These are phyloP conservation scores for Euborellia annulipes DNA, from an alignment of 1,140 invertebrate genomes.

Conservation along the genomic window DNA sequence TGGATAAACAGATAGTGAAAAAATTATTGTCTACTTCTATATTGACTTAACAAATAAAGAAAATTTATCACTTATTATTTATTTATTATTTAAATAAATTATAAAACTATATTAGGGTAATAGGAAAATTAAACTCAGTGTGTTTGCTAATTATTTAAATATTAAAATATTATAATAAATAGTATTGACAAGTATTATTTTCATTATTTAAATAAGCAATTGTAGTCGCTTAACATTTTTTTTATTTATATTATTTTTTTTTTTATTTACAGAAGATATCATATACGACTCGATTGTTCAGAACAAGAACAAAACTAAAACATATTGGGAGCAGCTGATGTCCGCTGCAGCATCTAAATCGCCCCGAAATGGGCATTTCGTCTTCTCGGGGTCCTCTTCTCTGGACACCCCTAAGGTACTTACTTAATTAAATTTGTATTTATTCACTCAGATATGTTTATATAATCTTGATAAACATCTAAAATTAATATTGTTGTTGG, in stretches of 20 bases:
- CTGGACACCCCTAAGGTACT: constrained; percentile 1
- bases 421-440: constrained; percentile 1
- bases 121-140: no score
- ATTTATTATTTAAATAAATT: no score
- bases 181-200: no score
- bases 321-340: constrained; percentile 25
- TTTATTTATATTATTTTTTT: constrained; percentile 6
- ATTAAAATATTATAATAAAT: no score
- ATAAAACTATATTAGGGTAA: no score
- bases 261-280: constrained; percentile 19
- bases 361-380: background rate
- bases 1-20: no score
- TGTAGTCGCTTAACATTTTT: no score
- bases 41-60: no score
- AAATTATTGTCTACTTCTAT: no score
- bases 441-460: constrained; percentile 1
- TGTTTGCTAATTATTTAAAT: no score
- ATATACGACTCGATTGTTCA: constrained; percentile 24
- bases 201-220: no score
- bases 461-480: background rate
- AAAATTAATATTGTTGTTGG: background rate
- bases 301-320: constrained; percentile 24
- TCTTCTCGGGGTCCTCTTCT: background rate
- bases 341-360: constrained; percentile 12
- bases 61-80: no score